These are phyloP conservation scores for Drosophila trichaetosa DNA, from an alignment of 2,888 invertebrate species.

Conservation along the genomic window DNA sequence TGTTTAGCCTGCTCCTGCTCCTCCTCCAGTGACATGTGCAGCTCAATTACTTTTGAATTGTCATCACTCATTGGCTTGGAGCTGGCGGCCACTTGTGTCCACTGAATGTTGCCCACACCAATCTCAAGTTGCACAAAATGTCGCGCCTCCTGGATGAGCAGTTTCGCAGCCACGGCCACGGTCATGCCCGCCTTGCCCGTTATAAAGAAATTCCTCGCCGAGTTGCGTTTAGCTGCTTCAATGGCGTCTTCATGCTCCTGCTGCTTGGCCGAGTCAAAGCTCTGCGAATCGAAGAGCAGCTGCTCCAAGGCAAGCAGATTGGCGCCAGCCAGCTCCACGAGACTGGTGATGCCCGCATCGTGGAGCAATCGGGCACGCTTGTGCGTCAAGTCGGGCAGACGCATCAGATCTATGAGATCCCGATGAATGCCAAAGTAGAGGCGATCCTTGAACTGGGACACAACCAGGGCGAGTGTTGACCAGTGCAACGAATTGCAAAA, in stretches of 20 bases:
- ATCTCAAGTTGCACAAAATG: slow-evolving; percentile 89
- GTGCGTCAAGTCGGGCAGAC: slow-evolving; percentile 92
- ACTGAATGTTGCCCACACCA: slow-evolving; percentile 89
- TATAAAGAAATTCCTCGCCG: slow-evolving; percentile 90
- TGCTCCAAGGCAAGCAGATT: slow-evolving; percentile 90
- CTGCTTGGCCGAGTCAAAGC: slow-evolving; percentile 93
- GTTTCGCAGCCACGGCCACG: slow-evolving; percentile 91
- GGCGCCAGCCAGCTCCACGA: slow-evolving; percentile 92
- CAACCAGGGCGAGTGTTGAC: slow-evolving; percentile 94
- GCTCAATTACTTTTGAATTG: neutral
- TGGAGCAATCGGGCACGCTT: slow-evolving; percentile 93
- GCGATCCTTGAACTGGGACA: slow-evolving; percentile 97
- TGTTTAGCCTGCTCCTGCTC: slow-evolving; percentile 4
- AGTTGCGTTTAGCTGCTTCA: slow-evolving; percentile 89
- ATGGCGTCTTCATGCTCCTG: slow-evolving; percentile 89
- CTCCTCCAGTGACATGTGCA: slow-evolving; percentile 65
- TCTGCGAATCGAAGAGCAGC: slow-evolving; percentile 90
- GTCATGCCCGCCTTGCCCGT: slow-evolving; percentile 93
- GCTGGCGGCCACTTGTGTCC: slow-evolving; percentile 84
- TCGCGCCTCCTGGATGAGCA: slow-evolving; percentile 92
- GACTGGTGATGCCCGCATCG: slow-evolving; percentile 91
- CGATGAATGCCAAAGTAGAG: slow-evolving; percentile 97
- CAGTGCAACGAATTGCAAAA: slow-evolving; percentile 97
- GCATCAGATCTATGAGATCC: slow-evolving; percentile 96
- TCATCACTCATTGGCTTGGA: neutral